These are phyloP conservation scores for Perccottus glenii DNA, from an alignment of 2,113 vertebrate genomes.

Conservation along the genomic window DNA sequence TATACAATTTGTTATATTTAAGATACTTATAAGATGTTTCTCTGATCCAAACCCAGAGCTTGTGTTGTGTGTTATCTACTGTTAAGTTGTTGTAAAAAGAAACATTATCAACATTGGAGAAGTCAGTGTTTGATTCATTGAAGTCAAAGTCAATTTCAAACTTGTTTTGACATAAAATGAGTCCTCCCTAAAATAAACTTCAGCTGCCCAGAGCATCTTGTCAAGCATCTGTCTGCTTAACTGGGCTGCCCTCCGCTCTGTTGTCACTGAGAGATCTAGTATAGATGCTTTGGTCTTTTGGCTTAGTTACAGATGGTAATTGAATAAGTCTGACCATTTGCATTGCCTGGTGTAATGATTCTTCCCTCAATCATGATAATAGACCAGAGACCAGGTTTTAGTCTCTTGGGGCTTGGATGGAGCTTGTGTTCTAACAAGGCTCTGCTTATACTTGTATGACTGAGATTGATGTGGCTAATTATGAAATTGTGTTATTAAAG, in stretches of 20 bases:
- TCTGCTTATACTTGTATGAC: background rate
- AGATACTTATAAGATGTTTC: background rate
- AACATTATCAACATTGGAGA: too few species aligned
- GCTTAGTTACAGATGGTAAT: constrained; percentile 72
- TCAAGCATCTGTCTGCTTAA: background rate
- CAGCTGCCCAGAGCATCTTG: constrained; percentile 13
- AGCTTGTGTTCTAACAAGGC: background rate
- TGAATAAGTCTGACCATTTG: constrained; percentile 47
- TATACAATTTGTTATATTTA: too few species aligned
- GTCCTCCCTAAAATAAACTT: background rate
- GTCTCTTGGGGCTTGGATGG: background rate
- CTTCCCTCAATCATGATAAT: constrained; percentile 71
- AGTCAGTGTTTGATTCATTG: too few species aligned
- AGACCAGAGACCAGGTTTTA: constrained; percentile 12
- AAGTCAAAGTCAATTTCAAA: too few species aligned
- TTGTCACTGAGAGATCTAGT: background rate
- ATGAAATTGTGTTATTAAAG: too few species aligned
- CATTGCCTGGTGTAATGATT: constrained; percentile 61
- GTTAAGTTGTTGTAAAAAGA: too few species aligned
- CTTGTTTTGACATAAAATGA: too few species aligned
- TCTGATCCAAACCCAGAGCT: background rate
- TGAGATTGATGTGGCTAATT: background rate
- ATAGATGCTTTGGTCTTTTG: constrained; percentile 44
- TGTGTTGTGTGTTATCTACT: too few species aligned
- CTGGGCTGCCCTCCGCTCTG: background rate